These are phyloP conservation scores for Paguma larvata DNA, from an alignment of 2,797 vertebrate species.

Conservation along the genomic window DNA sequence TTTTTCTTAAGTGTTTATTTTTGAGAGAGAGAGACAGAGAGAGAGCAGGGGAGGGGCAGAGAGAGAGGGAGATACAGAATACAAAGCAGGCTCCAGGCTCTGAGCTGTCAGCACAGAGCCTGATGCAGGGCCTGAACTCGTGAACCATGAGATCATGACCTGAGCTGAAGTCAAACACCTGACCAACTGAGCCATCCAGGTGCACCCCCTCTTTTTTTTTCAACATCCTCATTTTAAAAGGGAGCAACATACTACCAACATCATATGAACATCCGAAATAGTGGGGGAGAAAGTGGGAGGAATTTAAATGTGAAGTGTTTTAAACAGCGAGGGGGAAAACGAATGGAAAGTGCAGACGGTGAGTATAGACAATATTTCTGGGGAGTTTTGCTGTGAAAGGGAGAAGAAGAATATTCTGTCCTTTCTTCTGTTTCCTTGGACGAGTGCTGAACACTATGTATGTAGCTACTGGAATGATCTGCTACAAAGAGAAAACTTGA, in stretches of 20 bases:
- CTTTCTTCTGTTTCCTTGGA: not conserved
- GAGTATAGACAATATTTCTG: not conserved
- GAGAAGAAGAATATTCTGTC: not conserved
- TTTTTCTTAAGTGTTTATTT: no score
- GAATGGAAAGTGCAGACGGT: not conserved
- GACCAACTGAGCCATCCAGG: no score
- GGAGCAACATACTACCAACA: not conserved
- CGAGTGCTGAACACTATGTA: not conserved
- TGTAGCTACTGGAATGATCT: not conserved
- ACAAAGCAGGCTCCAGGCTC: no score
- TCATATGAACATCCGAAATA: not conserved
- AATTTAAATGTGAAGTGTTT: slow-evolving; percentile 40
- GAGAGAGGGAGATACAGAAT: no score
- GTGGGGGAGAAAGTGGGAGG: not conserved
- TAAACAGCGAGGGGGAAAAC: not conserved
- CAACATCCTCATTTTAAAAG: not conserved
- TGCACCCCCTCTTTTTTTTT: no score
- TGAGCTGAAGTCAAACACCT: no score
- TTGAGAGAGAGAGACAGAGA: no score
- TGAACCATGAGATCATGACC: no score
- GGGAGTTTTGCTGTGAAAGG: not conserved
- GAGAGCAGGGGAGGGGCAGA: no score
- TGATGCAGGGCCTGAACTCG: no score
- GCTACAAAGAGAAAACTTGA: not conserved
- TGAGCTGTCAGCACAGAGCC: no score